Base-by-base conservation (phyloP, 2,797 vertebrate species). In the Mareca penelope region DNA sequence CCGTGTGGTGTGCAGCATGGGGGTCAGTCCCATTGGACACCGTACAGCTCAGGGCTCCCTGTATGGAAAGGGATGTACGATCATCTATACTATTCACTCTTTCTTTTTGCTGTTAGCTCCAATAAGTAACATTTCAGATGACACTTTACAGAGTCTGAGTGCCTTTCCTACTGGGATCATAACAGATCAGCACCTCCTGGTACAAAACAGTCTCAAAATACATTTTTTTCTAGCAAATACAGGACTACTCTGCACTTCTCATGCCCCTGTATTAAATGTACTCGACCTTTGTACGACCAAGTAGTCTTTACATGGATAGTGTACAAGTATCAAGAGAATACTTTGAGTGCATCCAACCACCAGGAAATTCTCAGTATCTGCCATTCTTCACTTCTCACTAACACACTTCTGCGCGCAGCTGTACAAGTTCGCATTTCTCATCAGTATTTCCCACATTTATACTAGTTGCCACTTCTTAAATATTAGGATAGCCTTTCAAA, bases 1-100 rank as follows among this genome's bases (percentile, higher is more conserved):
- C 69, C 1, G 0, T 53, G 31, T 0, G 0, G 29, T 31, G 42
- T 57, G 57, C 44, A 65, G 35, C 31, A 19, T 0, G 0, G 8
- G 21, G 10, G 17, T 28, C 10, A 35, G 40, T 12, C 19, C 48
- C 17, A 2, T 40, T 61, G 61, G 48, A 61, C 35, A 29, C 61
- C 37, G 31, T 50, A 53, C 11, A 37, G 44, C 18, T 73, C 7
- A 0, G 7, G 37, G 26, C 33, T 87, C 68, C 39, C 31, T 64
- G 18, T 11, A 33, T 48, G 67, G 79, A 50, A 53, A 73, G 33
- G 33, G 21, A 52, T 57, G 21, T 50, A 63, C 59, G 56, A 37
- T 42, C 35, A 61, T 26, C 24, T 79, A 53, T 33, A 39, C 14
- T n/a, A 22, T n/a, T 69, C 50, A 52, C 60, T 50, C 60, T 56